A percentile compares a stretch with the other conserved stretches of the same genome.
Conservation (phyloP, 2,113 vertebrate species). For the Ancistrus triradiatus region DNA sequence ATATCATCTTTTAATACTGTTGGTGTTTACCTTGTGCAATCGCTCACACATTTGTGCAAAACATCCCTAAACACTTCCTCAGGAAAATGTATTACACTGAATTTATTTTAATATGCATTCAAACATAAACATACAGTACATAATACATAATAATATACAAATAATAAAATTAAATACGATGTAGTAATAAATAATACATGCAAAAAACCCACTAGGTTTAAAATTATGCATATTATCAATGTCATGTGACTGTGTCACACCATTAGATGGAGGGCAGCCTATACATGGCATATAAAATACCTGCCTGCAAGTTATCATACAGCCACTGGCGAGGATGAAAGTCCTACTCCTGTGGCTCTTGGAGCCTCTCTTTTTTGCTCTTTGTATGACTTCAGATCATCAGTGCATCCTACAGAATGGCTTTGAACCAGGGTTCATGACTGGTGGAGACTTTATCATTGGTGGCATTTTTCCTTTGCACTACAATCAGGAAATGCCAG, state of each 20-base stretch:
- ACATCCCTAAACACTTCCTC: no score
- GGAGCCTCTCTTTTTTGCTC: neutral
- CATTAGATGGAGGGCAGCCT: neutral
- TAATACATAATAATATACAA: neutral
- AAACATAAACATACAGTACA: no score
- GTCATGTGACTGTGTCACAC: neutral
- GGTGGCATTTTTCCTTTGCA: conserved; percentile 53
- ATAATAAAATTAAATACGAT: no score
- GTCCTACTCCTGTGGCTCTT: conserved; percentile 19
- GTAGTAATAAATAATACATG: no score
- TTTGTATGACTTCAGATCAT: neutral
- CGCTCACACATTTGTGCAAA: no score
- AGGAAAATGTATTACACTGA: no score
- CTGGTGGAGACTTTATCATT: conserved; percentile 46
- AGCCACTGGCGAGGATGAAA: conserved; percentile 29
- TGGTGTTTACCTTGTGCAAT: no score
- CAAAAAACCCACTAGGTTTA: no score
- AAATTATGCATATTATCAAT: neutral
- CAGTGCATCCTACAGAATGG: conserved; percentile 32
- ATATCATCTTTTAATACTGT: no score
- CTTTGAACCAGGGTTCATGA: conserved; percentile 44
- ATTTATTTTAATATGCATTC: no score
- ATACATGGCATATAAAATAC: conserved; percentile 30
- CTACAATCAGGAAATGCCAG: conserved; percentile 47
- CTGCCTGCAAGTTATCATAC: neutral